Base-by-base conservation (phyloP, 2,113 vertebrate genomes). In the Chaetodon trifascialis region DNA sequence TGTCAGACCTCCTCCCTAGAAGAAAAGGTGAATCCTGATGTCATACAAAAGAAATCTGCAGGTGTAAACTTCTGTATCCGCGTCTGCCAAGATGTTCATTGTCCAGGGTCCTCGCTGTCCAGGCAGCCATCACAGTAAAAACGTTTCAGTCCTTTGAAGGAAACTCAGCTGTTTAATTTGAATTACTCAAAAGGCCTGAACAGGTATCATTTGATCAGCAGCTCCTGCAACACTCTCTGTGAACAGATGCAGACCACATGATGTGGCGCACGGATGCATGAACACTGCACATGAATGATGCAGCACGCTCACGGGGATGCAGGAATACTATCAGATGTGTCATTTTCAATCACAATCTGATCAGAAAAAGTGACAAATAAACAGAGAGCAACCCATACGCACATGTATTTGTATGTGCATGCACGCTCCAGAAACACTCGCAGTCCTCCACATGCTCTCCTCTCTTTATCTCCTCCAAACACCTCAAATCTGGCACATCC, bases 381-480 rank as follows among this genome's bases (percentile, higher is more conserved):
- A 64, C 34, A 62, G 56, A 73, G 14, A 65, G 16, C 38, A 19
- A 64, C 7, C 54, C 7, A 23, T 12, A 38, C 12, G 49, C 71
- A 49, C 17, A 49, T 25, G 9, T 19, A n/a, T 74, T 51, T 54
- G 40, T 59, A 52, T 34, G 15, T 71, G 21, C 56, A 51, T 14
- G 49, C 34, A 38, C 30, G 52, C 11, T 9, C 34, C 44, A 4
- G 34, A 21, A 17, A 7, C 36, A 62, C 51, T 17, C 12, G 10
- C 80, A 2, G 8, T 59, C 17, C 40, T 30, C 21, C 4, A 12
- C 73, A 66, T 2, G 66, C 52, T 65, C 49, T 63, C 38, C 21
- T 82, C 11, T 71, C 68, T 74, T 47, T 66, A 60, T 79, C 74
- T 60, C 60, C 71, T 73, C 81, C 60, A 73, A 76, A 70, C 64